Evolutionary conservation across 2,113 vertebrate species (phyloP).

Genomic region (Ivindomyrus marchei): DNA sequence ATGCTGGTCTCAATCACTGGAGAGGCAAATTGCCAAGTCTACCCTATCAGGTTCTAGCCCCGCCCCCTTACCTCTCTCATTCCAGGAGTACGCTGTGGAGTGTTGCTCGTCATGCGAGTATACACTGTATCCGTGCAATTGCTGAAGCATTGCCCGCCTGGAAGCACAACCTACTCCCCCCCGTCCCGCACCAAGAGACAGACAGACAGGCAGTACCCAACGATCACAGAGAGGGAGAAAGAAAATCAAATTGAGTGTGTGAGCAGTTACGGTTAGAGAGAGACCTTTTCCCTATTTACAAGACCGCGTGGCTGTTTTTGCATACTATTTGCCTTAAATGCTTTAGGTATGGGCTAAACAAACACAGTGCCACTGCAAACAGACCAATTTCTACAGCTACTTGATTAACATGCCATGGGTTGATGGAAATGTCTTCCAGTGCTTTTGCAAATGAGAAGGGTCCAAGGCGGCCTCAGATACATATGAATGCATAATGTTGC

Average conservation of each 20-base stretch:
- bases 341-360: background rate
- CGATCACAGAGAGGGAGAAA: constrained; percentile 22
- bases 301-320: background rate
- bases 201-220: constrained; percentile 20
- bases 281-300: background rate
- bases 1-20: background rate
- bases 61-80: constrained; percentile 70
- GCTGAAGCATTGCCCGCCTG: constrained; percentile 80
- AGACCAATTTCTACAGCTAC: background rate
- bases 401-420: background rate
- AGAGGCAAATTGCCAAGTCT: background rate
- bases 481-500: background rate
- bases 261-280: background rate
- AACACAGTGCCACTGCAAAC: background rate
- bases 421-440: background rate
- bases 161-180: constrained; percentile 69
- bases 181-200: constrained; percentile 14
- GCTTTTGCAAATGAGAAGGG: background rate
- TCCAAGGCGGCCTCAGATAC: background rate
- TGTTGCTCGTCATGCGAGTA: constrained; percentile 72
- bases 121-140: constrained; percentile 75
- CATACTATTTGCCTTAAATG: background rate
- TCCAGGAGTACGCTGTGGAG: constrained; percentile 59
- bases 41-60: background rate
- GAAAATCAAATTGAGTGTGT: constrained; percentile 11